These are phyloP conservation scores for Tenualosa ilisha DNA, from an alignment of 2,797 vertebrate genomes.

Conservation along the genomic window DNA sequence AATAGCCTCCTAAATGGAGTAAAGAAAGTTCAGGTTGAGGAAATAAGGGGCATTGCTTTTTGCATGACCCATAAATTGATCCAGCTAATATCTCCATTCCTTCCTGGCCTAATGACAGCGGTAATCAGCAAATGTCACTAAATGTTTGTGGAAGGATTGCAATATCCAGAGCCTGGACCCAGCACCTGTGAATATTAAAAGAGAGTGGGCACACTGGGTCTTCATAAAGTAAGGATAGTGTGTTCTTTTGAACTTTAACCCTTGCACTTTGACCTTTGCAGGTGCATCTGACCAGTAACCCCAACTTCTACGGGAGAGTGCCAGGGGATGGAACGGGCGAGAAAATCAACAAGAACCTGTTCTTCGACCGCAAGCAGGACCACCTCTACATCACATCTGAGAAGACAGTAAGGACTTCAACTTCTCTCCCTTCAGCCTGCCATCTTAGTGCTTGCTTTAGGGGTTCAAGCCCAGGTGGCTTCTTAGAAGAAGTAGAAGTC, in stretches of 20 bases:
- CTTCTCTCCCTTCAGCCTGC: not conserved
- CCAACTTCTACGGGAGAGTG: constrained; percentile 74
- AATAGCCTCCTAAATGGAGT: not conserved
- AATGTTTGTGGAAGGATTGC: not conserved
- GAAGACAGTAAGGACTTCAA: constrained; percentile 76
- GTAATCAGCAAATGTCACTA: not conserved
- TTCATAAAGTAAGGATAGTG: no score
- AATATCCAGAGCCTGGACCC: not conserved
- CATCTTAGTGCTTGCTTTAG: no score
- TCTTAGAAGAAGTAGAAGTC: no score
- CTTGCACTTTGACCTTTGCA: constrained; percentile 59
- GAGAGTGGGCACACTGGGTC: not conserved
- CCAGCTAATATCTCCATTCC: not conserved
- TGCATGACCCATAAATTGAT: not conserved
- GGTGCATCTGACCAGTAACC: constrained; percentile 76
- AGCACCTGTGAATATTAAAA: not conserved
- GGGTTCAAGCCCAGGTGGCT: no score
- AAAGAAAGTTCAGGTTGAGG: not conserved
- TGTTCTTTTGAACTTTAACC: not conserved
- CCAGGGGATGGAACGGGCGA: constrained; percentile 67
- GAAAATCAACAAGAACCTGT: constrained; percentile 85
- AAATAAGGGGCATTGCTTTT: not conserved
- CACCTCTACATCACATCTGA: constrained; percentile 88
- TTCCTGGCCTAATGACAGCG: not conserved
- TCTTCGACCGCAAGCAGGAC: constrained; percentile 76